Evolutionary conservation across 2,113 vertebrate species (phyloP), one percentile per base, ranked within the genome.

Genomic region (Percopsis transmontana): DNA sequence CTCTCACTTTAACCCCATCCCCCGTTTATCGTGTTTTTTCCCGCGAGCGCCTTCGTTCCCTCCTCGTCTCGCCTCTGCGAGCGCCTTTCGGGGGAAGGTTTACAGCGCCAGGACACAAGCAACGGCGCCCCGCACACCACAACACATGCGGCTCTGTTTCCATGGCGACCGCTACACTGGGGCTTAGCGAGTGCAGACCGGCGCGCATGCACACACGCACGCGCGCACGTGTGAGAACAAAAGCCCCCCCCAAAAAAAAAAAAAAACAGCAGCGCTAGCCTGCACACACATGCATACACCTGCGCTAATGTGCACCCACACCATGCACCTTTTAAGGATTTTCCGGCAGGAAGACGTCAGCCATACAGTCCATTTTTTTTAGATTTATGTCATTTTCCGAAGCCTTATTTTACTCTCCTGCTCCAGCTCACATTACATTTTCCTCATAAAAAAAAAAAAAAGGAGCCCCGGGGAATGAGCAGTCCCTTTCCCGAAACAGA

Each of bases 41-140:
- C 62, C 33, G 21, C 20, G 7, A 38, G 42, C 75, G 84, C 55
- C 51, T 51, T 62, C 50, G 24, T 54, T 38, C 41, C 16, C 39
- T 60, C 51, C 53, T 47, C 19, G 58, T 12, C 41, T 61, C 39
- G 20, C 39, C 65, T 13, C 41, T 45, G 18, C 51, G 42, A 9
- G 15, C 62, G 47, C 71, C 57, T 62, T 68, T 58, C 47, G n/a
- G 59, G 78, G 74, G 81, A 85, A 88, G 85, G 76, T n/a, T 73
- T 88, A 80, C 87, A 83, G 88, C 80, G 83, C 83, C 76, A 69
- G 86, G 85, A 89, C 82, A 79, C 85, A 61, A 79, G 81, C 69
- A 86, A 81, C 84, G 77, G 87, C 90, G 91, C 91, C n/a, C 90
- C 91, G 90, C 90, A 91, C 83, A 77, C 80, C 63, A 64, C 82